A percentile compares a stretch with the other conserved stretches of the same genome.
These are phyloP conservation scores for Cyanoliseus patagonus DNA, from an alignment of 2,113 vertebrate genomes.

Conservation along the genomic window DNA sequence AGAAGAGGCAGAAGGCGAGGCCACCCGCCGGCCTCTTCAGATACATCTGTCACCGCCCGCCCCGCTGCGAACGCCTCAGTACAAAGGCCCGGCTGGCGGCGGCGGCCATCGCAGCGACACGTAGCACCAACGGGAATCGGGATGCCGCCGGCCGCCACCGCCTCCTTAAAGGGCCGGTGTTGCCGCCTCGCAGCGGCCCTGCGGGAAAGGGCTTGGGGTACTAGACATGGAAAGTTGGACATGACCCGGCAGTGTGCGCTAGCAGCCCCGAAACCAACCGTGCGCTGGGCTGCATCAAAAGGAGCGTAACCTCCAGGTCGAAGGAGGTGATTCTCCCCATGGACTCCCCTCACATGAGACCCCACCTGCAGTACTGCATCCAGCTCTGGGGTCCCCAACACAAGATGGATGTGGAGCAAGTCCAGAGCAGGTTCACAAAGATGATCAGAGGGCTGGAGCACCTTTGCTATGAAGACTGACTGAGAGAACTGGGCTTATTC, in stretches of 20 bases:
- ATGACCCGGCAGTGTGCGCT: background rate
- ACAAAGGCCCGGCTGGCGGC: background rate
- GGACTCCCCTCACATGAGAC: background rate
- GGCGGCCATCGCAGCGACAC: conserved; percentile 36
- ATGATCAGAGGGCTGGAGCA: background rate
- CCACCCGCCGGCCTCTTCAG: conserved; percentile 53
- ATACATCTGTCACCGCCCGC: conserved; percentile 62
- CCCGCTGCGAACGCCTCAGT: background rate
- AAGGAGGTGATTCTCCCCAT: no score
- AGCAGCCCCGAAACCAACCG: background rate
- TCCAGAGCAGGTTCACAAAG: background rate
- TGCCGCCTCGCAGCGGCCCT: background rate
- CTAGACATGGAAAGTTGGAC: background rate
- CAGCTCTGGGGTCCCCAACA: no score
- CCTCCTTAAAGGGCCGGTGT: conserved; percentile 53
- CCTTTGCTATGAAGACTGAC: rapidly evolving
- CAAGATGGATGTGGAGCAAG: rapidly evolving
- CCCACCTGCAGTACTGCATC: rapidly evolving
- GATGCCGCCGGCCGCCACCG: background rate
- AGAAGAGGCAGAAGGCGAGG: conserved; percentile 73
- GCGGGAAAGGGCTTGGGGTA: background rate
- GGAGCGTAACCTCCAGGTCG: rapidly evolving
- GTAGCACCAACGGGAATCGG: conserved; percentile 54
- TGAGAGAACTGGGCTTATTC: background rate
- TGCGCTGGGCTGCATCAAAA: rapidly evolving